Evolutionary conservation across 2,113 vertebrate species (phyloP).

Genomic region (Ceyx cyanopectus): DNA sequence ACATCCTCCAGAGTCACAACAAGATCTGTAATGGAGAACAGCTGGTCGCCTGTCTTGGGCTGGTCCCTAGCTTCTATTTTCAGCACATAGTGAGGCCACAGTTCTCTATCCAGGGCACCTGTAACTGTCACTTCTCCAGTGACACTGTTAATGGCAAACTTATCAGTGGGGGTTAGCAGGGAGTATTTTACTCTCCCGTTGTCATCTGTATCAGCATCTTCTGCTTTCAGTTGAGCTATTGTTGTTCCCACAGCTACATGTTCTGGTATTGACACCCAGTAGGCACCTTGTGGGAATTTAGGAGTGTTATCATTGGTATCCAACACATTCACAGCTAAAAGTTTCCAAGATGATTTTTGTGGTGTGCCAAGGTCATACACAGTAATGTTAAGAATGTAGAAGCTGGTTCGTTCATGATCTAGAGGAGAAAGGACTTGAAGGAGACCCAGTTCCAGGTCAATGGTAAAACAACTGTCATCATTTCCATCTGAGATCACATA

Average conservation of each 20-base stretch:
- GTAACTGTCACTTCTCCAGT: constrained; percentile 87
- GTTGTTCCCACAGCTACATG: constrained; percentile 81
- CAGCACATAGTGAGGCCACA: constrained; percentile 81
- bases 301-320: constrained; percentile 94
- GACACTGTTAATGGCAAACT: constrained; percentile 85
- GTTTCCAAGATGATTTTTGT: constrained; percentile 91
- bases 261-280: constrained; percentile 85
- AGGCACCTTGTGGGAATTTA: constrained; percentile 85
- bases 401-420: constrained; percentile 89
- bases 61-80: constrained; percentile 90
- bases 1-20: constrained; percentile 87
- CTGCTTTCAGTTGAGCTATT: constrained; percentile 82
- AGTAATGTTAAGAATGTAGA: constrained; percentile 93
- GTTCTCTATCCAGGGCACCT: constrained; percentile 87
- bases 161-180: constrained; percentile 84
- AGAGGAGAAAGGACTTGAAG: constrained; percentile 85
- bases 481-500: constrained; percentile 92
- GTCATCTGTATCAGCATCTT: constrained; percentile 84
- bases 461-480: constrained; percentile 89
- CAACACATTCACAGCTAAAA: constrained; percentile 88
- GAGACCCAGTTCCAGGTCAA: constrained; percentile 88
- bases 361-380: constrained; percentile 91
- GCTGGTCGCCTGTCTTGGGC: constrained; percentile 78
- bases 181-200: constrained; percentile 85
- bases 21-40: constrained; percentile 84